Evolutionary conservation across 1,140 invertebrate genomes (phyloP).

Genomic region (Heliconius melpomene): DNA sequence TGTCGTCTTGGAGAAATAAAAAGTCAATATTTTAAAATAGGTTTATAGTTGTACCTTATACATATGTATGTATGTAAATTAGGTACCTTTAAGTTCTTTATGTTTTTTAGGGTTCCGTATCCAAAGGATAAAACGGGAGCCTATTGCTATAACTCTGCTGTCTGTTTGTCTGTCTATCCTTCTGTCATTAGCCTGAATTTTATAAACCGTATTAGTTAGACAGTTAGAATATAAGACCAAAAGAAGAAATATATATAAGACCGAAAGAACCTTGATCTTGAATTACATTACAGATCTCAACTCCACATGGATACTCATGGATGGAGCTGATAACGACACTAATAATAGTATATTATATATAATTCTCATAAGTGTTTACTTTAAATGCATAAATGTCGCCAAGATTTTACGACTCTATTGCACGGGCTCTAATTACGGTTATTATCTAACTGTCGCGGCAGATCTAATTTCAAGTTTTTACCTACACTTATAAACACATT

Average conservation of each 20-base stretch:
- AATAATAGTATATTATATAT: conserved; percentile 9
- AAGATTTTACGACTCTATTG: conserved; percentile 15
- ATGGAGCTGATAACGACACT: not conserved
- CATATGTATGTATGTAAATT: too few species aligned
- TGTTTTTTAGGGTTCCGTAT: too few species aligned
- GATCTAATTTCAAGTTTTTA: conserved; percentile 11
- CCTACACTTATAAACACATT: conserved; percentile 2
- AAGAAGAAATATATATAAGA: not conserved
- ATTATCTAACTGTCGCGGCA: not conserved
- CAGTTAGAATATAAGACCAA: not conserved
- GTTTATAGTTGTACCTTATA: too few species aligned
- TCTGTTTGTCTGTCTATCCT: too few species aligned
- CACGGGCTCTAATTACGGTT: not conserved
- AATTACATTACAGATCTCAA: not conserved
- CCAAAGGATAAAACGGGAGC: too few species aligned
- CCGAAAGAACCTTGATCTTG: not conserved
- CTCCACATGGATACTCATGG: not conserved
- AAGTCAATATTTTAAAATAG: too few species aligned
- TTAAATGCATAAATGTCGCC: not conserved
- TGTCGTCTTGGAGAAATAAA: too few species aligned
- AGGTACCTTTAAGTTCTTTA: too few species aligned
- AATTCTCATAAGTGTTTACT: conserved; percentile 7
- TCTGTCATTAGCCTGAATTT: too few species aligned
- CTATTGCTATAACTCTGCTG: too few species aligned
- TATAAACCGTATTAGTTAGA: too few species aligned